Evolutionary conservation across 1,140 invertebrate species (phyloP), one percentile per base, ranked within the genome.

Genomic region (Rhagoletis pomonella): DNA sequence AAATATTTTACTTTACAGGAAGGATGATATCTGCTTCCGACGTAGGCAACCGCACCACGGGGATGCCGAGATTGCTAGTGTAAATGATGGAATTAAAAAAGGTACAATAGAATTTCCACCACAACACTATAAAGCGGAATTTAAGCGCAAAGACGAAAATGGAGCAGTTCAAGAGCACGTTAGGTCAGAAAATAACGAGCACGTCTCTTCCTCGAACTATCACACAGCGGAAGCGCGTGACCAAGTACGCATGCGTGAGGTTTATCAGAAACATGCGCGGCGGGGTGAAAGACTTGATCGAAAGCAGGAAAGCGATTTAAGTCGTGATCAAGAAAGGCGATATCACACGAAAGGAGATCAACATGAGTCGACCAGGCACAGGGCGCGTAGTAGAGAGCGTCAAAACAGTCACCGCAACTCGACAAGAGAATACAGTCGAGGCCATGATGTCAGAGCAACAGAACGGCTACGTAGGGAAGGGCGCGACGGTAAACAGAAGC

Each of bases 11-110:
- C 0, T 62, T 81, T 65, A 39, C 64, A 92, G 91, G 58, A 92
- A 91, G 59, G 91, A 92, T 88, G 91, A 92, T 85, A 88, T 92
- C 1, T 91, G 91, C 81, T 92, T 92, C 7, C 86, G 91, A 50
- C 55, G 87, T 12, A 88, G 12, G n/a, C 29, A 55, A 55, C 60
- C 44, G 1, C 47, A 19, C 4, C 19, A 58, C 14, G 81, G 3
- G 44, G 17, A 47, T 65, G 6, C 50, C 65, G 29, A 67, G 10
- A 1, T 14, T 55, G 47, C 47, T 55, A 29, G 47, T 9, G 29
- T 14, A 81, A 55, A 81, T 55, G 9, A 50, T 4, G 9, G 73
- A n/a, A 7, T n/a, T 55, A 81, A 55, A 81, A 55, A 19, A 5
- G 17, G 5, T 7, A 10, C 50, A 19, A 4, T 42, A 44, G 12